A percentile compares a stretch with the other conserved stretches of the same genome.
Evolutionary conservation across 2,113 vertebrate genomes (phyloP).

Genomic region (Siphamia tubifer): DNA sequence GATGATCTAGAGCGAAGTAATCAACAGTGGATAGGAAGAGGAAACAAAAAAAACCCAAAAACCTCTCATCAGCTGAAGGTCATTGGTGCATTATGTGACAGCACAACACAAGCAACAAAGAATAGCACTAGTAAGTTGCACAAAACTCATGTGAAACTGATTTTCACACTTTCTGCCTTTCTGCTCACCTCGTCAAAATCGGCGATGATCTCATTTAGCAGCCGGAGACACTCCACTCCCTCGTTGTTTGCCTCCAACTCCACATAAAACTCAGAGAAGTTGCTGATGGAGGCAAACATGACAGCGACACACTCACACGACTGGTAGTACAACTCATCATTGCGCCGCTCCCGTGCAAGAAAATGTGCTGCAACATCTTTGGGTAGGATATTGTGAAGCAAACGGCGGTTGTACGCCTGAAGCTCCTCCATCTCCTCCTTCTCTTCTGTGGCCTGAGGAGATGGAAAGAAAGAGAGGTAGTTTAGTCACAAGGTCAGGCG

Average conservation of each 20-base stretch:
- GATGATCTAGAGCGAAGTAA: constrained; percentile 82
- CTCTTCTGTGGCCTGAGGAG: constrained; percentile 91
- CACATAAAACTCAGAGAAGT: constrained; percentile 98
- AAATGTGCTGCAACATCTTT: constrained; percentile 97
- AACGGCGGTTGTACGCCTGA: constrained; percentile 94
- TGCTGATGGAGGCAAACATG: constrained; percentile 99
- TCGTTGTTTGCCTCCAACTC: constrained; percentile 98
- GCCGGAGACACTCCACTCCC: constrained; percentile 93
- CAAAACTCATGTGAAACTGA: too few species aligned
- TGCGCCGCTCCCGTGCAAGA: constrained; percentile 89
- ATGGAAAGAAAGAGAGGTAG: too few species aligned
- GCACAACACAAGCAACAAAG: not conserved
- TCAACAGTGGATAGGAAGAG: not conserved
- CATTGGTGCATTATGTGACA: not conserved
- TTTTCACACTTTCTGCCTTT: not conserved
- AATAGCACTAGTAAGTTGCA: not conserved
- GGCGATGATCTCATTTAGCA: constrained; percentile 98
- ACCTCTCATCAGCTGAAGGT: not conserved
- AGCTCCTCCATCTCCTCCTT: constrained; percentile 99
- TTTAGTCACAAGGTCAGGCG: too few species aligned
- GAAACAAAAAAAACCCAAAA: not conserved
- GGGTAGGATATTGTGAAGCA: constrained; percentile 97
- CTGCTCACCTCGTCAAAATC: constrained; percentile 93
- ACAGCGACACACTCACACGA: constrained; percentile 97
- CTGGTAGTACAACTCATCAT: constrained; percentile 97